Percentiles rank a stretch among this genome's conserved stretches.
These are phyloP conservation scores for Lampropteryx suffumata DNA, from an alignment of 2,888 invertebrate genomes.

Conservation along the genomic window DNA sequence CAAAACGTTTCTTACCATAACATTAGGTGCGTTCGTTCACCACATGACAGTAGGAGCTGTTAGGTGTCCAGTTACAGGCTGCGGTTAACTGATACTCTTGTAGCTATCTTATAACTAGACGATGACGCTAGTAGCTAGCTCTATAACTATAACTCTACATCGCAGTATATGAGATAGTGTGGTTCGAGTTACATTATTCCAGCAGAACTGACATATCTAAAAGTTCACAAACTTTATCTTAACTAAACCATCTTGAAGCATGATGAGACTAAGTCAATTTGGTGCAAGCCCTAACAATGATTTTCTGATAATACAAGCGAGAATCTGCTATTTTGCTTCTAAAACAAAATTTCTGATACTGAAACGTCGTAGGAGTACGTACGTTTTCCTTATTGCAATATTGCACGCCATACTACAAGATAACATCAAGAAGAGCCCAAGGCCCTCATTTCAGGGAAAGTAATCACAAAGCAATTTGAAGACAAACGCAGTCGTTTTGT, in stretches of 20 bases:
- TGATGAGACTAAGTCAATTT: too few relatives aligned
- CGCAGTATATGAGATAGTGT: too few relatives aligned
- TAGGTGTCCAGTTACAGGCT: conserved; percentile 21
- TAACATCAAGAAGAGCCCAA: conserved; percentile 3
- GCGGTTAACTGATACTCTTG: conserved; percentile 18
- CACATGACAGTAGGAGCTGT: conserved; percentile 9
- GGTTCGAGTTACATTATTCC: neutral
- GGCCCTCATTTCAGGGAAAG: conserved; percentile 20
- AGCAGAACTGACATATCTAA: neutral
- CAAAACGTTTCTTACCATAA: neutral
- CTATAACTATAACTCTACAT: too few relatives aligned
- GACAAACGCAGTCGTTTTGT: conserved; percentile 26
- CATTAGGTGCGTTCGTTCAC: conserved; percentile 1
- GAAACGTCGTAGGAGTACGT: neutral
- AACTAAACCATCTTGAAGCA: too few relatives aligned
- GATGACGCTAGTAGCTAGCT: neutral
- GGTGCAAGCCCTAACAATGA: too few relatives aligned
- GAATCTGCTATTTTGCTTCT: too few relatives aligned
- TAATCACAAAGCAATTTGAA: conserved; percentile 33
- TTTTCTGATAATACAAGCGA: too few relatives aligned
- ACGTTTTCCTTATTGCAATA: conserved; percentile 6
- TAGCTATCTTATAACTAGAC: conserved; percentile 1
- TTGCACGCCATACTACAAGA: conserved; percentile 7
- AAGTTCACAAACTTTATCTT: neutral
- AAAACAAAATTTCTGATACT: too few relatives aligned